Base-by-base conservation (phyloP, 2,888 invertebrate genomes). In the Latrodectus hesperus region DNA sequence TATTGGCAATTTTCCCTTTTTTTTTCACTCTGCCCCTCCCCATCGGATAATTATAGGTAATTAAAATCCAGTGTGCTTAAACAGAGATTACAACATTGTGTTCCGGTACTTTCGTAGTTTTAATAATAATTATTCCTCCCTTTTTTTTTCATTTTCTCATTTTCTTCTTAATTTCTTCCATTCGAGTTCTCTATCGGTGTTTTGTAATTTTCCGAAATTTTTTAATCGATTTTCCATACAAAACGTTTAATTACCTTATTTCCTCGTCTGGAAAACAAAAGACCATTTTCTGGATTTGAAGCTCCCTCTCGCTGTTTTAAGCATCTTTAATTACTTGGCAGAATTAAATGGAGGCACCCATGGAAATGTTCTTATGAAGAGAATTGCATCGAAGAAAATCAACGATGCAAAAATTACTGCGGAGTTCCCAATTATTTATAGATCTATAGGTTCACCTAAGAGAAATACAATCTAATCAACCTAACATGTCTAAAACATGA, bases 61-160 rank as follows among this genome's bases (percentile, higher is more conserved):
- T 87, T 87, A 87, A 87, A 87, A 81, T 87, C 81, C 81, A 81
- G 81, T 87, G 81, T 87, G 86, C 86, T 81, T 87, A 81, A 77
- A 71, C 51, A 76, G 85, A 87, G 86, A 87, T 87, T 81, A 87
- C 86, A 75, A 75, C 85, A 80, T 55, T 85, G 85, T 78, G 84
- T 70, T 65, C 51, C 65, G 65, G 84, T 75, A 55, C 71, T 55
- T 75, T 81, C 76, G 17, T 75, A 73, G 86, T 87, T 81, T 38
- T 87, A 81, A 87, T 87, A 81, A 87, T 87, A 87, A 87, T 87
- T 87, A 87, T 87, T 67, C 55, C 70, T 51, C 8, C 51, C 49
- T 51, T 72, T 55, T 67, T 55, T 75, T 55, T 52, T 64, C 60
- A 55, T 53, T 77, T 68, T 67, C 52, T 52, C 22, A 65, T 12